Percentiles rank a stretch among this genome's conserved stretches.
phyloP scores from a whole-genome alignment of 2,113 vertebrate genomes.

The Charina bottae region DNA sequence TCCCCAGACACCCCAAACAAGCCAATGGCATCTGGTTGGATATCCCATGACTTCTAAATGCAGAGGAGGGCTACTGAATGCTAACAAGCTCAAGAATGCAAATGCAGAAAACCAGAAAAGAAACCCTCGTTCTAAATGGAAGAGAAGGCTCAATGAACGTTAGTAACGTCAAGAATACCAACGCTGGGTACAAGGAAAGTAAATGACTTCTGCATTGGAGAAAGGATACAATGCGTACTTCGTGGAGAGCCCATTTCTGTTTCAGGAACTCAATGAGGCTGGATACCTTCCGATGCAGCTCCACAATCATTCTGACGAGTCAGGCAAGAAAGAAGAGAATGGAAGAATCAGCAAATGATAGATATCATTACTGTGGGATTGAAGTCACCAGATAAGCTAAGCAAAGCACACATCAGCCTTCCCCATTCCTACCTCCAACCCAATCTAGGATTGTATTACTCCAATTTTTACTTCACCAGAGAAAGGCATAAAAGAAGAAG shows the following conservation, averaged over 20 bases:
- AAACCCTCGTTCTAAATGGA: background rate
- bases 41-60: background rate
- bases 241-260: conserved; percentile 95
- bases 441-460: background rate
- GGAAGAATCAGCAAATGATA: conserved; percentile 15
- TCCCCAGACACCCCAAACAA: background rate
- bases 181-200: background rate
- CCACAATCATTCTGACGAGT: conserved; percentile 91
- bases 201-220: background rate
- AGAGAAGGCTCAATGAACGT: background rate
- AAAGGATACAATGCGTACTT: conserved; percentile 96
- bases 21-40: background rate
- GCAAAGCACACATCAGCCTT: background rate
- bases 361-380: background rate
- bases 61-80: no score
- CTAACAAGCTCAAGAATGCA: background rate
- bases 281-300: conserved; percentile 96
- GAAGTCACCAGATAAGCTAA: background rate
- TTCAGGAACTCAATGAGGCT: conserved; percentile 97
- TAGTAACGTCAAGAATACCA: background rate
- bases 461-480: background rate
- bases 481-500: background rate
- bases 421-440: background rate
- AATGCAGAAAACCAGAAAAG: background rate
- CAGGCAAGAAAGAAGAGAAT: conserved; percentile 7